phyloP scores from a whole-genome alignment of 2,113 vertebrate genomes.

The Rutilus rutilus region DNA sequence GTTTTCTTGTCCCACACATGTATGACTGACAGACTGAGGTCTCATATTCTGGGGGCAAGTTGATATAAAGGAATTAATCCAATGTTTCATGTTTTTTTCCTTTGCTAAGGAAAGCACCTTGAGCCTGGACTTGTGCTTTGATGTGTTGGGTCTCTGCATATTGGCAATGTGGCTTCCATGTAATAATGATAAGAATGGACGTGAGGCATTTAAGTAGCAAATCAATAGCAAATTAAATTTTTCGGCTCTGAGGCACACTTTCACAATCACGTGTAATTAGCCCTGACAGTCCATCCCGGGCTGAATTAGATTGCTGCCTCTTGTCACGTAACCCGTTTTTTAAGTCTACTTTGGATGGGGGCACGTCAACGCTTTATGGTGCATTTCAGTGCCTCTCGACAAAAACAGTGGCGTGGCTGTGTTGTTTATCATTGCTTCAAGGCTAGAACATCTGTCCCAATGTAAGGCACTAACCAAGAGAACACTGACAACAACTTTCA shows the following conservation, averaged over 20 bases:
- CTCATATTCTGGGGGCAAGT: slow-evolving; percentile 44
- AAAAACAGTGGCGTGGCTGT: slow-evolving; percentile 42
- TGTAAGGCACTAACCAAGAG: slow-evolving; percentile 6
- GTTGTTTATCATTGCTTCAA: slow-evolving; percentile 39
- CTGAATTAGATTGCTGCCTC: slow-evolving; percentile 65
- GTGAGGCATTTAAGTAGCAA: slow-evolving; percentile 78
- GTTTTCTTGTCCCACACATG: slow-evolving; percentile 38
- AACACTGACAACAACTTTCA: slow-evolving; percentile 16
- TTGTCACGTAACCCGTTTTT: slow-evolving; percentile 66
- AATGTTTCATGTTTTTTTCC: slow-evolving; percentile 56
- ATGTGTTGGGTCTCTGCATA: slow-evolving; percentile 67
- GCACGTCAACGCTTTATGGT: slow-evolving; percentile 48
- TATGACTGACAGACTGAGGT: slow-evolving; percentile 45
- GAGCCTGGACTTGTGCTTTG: slow-evolving; percentile 64
- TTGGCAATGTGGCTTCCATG: slow-evolving; percentile 73
- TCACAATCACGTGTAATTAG: slow-evolving; percentile 79
- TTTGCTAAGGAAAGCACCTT: slow-evolving; percentile 57
- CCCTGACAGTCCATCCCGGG: slow-evolving; percentile 72
- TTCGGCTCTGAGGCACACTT: slow-evolving; percentile 78
- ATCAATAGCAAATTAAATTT: slow-evolving; percentile 84
- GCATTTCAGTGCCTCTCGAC: slow-evolving; percentile 50
- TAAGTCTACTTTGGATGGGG: slow-evolving; percentile 57
- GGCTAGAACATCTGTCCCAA: slow-evolving; percentile 33
- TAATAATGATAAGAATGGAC: slow-evolving; percentile 78
- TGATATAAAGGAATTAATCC: slow-evolving; percentile 57